A percentile compares a stretch with the other conserved stretches of the same genome.
These are phyloP conservation scores for Coelopa frigida DNA, from an alignment of 1,140 invertebrate genomes.

Conservation along the genomic window DNA sequence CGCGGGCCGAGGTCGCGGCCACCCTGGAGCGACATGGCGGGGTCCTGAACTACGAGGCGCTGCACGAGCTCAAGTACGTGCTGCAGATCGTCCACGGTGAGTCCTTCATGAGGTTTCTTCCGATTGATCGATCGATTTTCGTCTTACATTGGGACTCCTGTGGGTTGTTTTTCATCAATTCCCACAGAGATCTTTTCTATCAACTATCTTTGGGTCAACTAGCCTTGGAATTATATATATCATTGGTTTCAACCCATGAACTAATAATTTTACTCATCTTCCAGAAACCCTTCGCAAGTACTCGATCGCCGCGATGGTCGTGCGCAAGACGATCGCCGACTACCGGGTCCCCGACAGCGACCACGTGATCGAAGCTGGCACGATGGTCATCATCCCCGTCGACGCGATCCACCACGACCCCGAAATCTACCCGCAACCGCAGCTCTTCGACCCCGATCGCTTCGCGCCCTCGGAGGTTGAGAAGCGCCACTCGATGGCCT, in stretches of 20 bases:
- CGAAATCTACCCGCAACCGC: slow-evolving; percentile 49
- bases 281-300: slow-evolving; percentile 35
- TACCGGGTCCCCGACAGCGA: slow-evolving; percentile 41
- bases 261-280: not conserved
- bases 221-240: not conserved
- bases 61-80: slow-evolving; percentile 53
- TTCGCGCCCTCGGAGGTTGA: slow-evolving; percentile 41
- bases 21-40: slow-evolving; percentile 46
- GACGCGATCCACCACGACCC: slow-evolving; percentile 52
- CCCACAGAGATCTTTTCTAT: not conserved
- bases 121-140: no score
- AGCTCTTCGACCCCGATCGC: slow-evolving; percentile 51
- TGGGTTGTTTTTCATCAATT: not conserved
- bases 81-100: slow-evolving; percentile 47
- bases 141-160: no score
- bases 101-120: slow-evolving; percentile 3
- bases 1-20: slow-evolving; percentile 45
- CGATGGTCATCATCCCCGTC: slow-evolving; percentile 48
- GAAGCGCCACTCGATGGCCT: slow-evolving; percentile 44
- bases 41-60: slow-evolving; percentile 49
- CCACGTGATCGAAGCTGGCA: slow-evolving; percentile 31
- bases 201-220: not conserved
- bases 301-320: slow-evolving; percentile 45
- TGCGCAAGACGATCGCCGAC: slow-evolving; percentile 38
- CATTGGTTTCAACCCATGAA: no score